Evolutionary conservation across 1,140 invertebrate species (phyloP), one percentile per base, ranked within the genome.

Genomic region (Drosophila santomea): DNA sequence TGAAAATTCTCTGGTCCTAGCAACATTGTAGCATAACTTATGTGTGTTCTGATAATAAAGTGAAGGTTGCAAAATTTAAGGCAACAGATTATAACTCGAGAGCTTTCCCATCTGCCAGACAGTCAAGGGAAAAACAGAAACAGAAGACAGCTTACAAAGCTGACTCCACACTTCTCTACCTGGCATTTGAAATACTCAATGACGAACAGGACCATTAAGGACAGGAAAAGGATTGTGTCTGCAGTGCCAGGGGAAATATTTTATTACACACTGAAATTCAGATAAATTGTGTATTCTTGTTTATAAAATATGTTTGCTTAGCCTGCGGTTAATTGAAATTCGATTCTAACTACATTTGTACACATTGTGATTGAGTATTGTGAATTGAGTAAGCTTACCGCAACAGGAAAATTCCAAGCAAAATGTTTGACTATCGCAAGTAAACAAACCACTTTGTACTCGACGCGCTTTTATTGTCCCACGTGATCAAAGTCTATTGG

Each of bases 371-470:
- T 38, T 14, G 12, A 14, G 36, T 14, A 38, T 4, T 38, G 14
- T 17, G 17, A 17, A 17, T 17, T 17, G 17, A 3, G 35, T 14
- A 6, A 12, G 20, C 12, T 4, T 25, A 23, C 54, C 25, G 8
- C 17, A 67, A 43, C 23, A 4, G 14, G 25, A 59, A 45, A 32
- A 14, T 63, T 35, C 23, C 15, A 41, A 25, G 20, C 20, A 17
- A 66, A 54, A n/a, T 44, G 38, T 52, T 68, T 52, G 45, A 43
- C 12, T 17, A 66, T 25, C 25, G 38, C 36, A n/a, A 54, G 62
- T 67, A 71, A 71, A 71, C 68, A 58, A 69, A 58, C 35, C 47
- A 58, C 52, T 71, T 58, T 58, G 14, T 28, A 50, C 58, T 58
- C 44, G 8, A 20, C 1, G 51, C 14, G 35, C 14, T 45, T 23